These are phyloP conservation scores for Drosophila subpulchrella DNA, from an alignment of 1,140 invertebrate species.

Conservation along the genomic window DNA sequence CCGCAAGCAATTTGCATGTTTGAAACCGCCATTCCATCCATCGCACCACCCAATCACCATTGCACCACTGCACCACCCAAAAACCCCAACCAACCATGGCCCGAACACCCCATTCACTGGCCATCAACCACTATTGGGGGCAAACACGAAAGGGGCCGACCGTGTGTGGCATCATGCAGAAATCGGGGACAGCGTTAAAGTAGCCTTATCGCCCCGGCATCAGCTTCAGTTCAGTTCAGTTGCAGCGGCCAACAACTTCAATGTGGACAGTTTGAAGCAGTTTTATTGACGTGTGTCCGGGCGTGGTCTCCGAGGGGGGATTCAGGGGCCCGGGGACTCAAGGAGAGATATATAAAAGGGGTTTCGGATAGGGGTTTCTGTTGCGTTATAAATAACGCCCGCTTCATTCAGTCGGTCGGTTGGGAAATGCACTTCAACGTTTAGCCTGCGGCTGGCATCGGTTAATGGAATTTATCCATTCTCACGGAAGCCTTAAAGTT, in stretches of 20 bases:
- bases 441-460: slow-evolving; percentile 56
- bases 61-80: neutral
- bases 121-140: slow-evolving; percentile 59
- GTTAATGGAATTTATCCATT: slow-evolving; percentile 65
- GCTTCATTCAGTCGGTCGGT: slow-evolving; percentile 39
- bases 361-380: slow-evolving; percentile 6
- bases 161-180: slow-evolving; percentile 75
- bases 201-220: slow-evolving; percentile 72
- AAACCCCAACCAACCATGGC: slow-evolving; percentile 17
- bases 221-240: slow-evolving; percentile 29
- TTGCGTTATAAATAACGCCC: slow-evolving; percentile 78
- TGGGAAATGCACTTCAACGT: slow-evolving; percentile 62
- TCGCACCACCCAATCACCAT: slow-evolving; percentile 14
- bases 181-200: slow-evolving; percentile 81
- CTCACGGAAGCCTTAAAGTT: slow-evolving; percentile 42
- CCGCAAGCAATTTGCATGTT: slow-evolving; percentile 83
- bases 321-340: slow-evolving; percentile 15
- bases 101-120: slow-evolving; percentile 10
- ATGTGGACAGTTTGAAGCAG: slow-evolving; percentile 80
- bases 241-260: slow-evolving; percentile 42
- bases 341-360: slow-evolving; percentile 31
- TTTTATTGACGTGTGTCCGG: slow-evolving; percentile 82
- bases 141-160: slow-evolving; percentile 79
- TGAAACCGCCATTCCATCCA: slow-evolving; percentile 66
- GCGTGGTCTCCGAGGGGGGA: slow-evolving; percentile 51